Conservation (phyloP, 2,113 vertebrate species). For the Cepphus grylle region DNA sequence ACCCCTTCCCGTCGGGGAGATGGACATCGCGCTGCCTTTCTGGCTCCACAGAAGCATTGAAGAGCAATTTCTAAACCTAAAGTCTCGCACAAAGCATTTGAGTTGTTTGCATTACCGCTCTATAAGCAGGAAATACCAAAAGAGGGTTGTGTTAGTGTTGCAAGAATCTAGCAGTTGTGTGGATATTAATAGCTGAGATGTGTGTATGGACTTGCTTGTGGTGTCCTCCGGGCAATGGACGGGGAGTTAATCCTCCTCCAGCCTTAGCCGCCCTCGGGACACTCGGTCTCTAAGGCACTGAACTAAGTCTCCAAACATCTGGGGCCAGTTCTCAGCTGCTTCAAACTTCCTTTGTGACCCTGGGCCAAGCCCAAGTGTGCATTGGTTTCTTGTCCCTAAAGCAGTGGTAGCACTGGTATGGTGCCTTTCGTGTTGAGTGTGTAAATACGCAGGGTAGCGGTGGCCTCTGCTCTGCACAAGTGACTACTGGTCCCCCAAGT, state of each 20-base stretch:
- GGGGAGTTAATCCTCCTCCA: neutral
- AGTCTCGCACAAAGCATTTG: neutral
- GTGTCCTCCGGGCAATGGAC: neutral
- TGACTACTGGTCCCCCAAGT: neutral
- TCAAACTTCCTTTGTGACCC: neutral
- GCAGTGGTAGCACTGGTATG: rapidly evolving
- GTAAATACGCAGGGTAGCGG: rapidly evolving
- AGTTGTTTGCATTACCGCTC: neutral
- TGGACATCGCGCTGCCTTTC: neutral
- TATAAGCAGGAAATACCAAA: slow-evolving; percentile 32
- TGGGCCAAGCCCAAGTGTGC: neutral
- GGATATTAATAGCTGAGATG: neutral
- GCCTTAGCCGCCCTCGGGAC: neutral
- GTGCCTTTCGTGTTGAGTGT: neutral
- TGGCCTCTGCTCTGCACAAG: neutral
- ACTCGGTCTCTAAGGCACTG: neutral
- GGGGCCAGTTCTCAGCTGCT: neutral
- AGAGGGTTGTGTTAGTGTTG: neutral
- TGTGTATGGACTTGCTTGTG: neutral
- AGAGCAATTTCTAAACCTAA: neutral
- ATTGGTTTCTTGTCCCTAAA: neutral
- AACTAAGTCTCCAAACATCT: neutral
- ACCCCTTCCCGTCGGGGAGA: rapidly evolving
- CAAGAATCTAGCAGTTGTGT: neutral
- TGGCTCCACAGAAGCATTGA: rapidly evolving